Conservation (phyloP, 2,888 invertebrate species). For the Shargacucullia verbasci region DNA sequence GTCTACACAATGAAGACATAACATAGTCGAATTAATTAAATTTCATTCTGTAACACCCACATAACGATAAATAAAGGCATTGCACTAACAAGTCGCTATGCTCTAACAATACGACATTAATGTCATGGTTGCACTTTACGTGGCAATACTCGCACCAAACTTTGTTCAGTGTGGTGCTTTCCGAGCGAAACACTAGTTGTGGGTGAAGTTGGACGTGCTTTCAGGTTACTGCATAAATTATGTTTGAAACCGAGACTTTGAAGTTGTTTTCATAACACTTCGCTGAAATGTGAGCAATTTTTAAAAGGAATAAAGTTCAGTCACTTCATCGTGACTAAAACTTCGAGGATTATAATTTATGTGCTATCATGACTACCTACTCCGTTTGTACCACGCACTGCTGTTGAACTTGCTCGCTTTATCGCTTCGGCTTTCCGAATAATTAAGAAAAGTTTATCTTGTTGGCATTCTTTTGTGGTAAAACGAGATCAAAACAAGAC, state of each 20-base stretch:
- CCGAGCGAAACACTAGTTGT: constrained; percentile 38
- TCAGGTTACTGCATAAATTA: constrained; percentile 59
- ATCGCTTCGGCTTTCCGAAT: constrained; percentile 22
- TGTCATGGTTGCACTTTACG: constrained; percentile 49
- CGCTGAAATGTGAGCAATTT: constrained; percentile 39
- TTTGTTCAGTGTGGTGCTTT: constrained; percentile 38
- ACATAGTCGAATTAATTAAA: constrained; percentile 54
- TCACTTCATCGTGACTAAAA: constrained; percentile 34
- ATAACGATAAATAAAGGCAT: constrained; percentile 53
- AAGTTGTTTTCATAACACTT: constrained; percentile 35
- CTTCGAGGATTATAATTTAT: constrained; percentile 61
- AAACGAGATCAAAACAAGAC: constrained; percentile 25
- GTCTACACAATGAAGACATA: constrained; percentile 44
- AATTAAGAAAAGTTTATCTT: constrained; percentile 41
- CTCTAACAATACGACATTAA: constrained; percentile 65
- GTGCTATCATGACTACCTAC: constrained; percentile 59
- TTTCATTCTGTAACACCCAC: constrained; percentile 48
- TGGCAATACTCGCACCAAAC: constrained; percentile 56
- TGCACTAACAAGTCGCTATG: constrained; percentile 57
- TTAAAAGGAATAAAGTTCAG: constrained; percentile 42
- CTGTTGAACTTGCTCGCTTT: constrained; percentile 23
- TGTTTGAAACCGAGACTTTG: constrained; percentile 39
- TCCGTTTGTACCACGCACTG: constrained; percentile 36
- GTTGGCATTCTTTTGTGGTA: constrained; percentile 45
- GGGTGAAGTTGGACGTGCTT: constrained; percentile 42